Conservation (phyloP, 64 coral and sea anemone genomes). For the Hydrozoanthus tunicans region DNA sequence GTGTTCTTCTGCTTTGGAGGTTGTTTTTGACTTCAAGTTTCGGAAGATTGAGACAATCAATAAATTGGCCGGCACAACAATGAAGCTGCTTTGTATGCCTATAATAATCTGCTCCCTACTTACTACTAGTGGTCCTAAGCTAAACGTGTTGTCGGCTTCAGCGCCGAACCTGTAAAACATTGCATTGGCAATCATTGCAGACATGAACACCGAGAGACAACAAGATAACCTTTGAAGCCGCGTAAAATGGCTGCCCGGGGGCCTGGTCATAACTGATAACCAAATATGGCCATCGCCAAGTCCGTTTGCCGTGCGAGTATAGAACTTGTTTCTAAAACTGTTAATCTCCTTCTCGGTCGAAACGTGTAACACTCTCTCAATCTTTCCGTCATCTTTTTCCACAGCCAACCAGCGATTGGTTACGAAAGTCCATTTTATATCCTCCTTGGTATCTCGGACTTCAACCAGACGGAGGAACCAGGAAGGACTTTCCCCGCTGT, state of each 20-base stretch:
- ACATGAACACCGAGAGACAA: constrained; percentile 81
- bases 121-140: constrained; percentile 77
- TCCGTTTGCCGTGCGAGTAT: constrained; percentile 63
- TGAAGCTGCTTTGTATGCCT: constrained; percentile 84
- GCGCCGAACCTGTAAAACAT: constrained; percentile 95
- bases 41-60: constrained; percentile 90
- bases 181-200: constrained; percentile 89
- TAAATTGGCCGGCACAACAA: constrained; percentile 86
- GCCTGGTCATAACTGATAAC: constrained; percentile 92
- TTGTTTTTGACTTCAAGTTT: constrained; percentile 69
- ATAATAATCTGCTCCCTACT: constrained; percentile 76
- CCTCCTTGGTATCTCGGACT: constrained; percentile 65
- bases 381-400: constrained; percentile 83
- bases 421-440: constrained; percentile 77
- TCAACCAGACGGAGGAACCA: constrained; percentile 80
- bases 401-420: constrained; percentile 89
- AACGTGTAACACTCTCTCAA: constrained; percentile 72
- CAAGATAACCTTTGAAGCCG: constrained; percentile 87
- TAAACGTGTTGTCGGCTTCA: constrained; percentile 70
- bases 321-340: constrained; percentile 92
- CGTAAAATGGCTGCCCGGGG: constrained; percentile 85
- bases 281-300: constrained; percentile 94
- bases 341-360: constrained; percentile 71
- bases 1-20: constrained; percentile 34
- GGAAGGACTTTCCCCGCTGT: constrained; percentile 75